These are phyloP conservation scores for Rallus crepitans DNA, from an alignment of 2,797 vertebrate species.

Conservation along the genomic window DNA sequence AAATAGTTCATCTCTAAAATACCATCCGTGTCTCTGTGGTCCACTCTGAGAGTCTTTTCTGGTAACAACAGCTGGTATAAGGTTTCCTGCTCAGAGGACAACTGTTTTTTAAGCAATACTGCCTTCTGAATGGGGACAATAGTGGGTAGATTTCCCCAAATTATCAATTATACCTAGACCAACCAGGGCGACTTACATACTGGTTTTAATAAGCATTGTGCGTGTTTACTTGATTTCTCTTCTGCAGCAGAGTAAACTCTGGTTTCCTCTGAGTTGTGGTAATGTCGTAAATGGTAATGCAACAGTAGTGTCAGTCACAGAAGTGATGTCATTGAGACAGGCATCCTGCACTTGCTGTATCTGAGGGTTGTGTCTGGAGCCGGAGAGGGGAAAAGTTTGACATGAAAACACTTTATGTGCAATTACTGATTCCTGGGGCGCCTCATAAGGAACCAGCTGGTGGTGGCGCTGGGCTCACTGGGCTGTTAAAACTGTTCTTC, in stretches of 20 bases:
- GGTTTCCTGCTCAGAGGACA: not conserved
- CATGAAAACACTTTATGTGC: not conserved
- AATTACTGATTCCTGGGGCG: constrained; percentile 16
- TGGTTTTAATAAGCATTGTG: not conserved
- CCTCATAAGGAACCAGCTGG: not conserved
- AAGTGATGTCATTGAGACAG: not conserved
- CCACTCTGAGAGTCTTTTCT: not conserved
- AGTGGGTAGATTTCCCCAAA: not conserved
- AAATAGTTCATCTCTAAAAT: not conserved
- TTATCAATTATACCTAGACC: not conserved
- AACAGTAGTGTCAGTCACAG: not conserved
- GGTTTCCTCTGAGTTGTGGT: not conserved
- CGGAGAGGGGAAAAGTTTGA: not conserved
- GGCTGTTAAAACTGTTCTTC: not conserved
- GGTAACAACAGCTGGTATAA: not conserved
- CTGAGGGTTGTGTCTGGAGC: not conserved
- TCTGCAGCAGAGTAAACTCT: not conserved
- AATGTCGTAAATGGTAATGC: not conserved
- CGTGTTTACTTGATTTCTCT: not conserved
- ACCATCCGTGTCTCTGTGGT: not conserved
- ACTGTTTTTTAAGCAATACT: not conserved
- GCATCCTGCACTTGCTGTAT: not conserved
- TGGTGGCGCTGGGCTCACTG: not conserved
- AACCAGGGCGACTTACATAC: not conserved
- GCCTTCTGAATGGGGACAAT: not conserved